These are phyloP conservation scores for Netelia inedita DNA, from an alignment of 2,888 invertebrate species.

Conservation along the genomic window DNA sequence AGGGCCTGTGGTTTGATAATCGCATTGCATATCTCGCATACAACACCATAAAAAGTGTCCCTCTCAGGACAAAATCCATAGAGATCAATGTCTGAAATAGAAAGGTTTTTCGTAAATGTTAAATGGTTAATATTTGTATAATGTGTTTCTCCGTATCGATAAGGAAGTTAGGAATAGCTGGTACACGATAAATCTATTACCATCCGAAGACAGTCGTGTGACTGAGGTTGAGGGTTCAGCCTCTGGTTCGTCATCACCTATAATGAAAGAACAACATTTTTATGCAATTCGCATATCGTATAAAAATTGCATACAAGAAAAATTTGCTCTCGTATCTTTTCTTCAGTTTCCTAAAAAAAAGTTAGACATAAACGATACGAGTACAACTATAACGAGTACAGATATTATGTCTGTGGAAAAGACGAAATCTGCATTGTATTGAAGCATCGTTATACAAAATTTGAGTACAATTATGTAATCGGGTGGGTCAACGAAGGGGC, in stretches of 20 bases:
- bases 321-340: too few relatives aligned
- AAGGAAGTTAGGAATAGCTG: background rate
- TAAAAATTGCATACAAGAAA: too few relatives aligned
- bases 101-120: background rate
- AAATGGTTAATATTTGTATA: background rate
- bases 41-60: constrained; percentile 91
- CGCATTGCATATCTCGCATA: constrained; percentile 92
- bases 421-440: background rate
- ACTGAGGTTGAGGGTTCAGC: constrained; percentile 81
- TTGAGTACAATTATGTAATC: constrained; percentile 62
- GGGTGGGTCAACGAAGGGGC: constrained; percentile 14
- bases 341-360: too few relatives aligned
- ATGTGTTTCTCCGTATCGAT: background rate
- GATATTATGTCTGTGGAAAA: too few relatives aligned
- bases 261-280: constrained; percentile 64
- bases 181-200: constrained; percentile 72
- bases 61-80: constrained; percentile 93
- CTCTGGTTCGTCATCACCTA: constrained; percentile 84
- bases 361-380: too few relatives aligned
- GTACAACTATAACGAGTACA: too few relatives aligned
- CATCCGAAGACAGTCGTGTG: constrained; percentile 82
- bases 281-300: background rate
- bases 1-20: constrained; percentile 93
- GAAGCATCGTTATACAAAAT: background rate
- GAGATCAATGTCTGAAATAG: constrained; percentile 89